These are phyloP conservation scores for Mnemiopsis leidyi DNA, from an alignment of 37 sponge, comb jelly and placozoan genomes.

Conservation along the genomic window DNA sequence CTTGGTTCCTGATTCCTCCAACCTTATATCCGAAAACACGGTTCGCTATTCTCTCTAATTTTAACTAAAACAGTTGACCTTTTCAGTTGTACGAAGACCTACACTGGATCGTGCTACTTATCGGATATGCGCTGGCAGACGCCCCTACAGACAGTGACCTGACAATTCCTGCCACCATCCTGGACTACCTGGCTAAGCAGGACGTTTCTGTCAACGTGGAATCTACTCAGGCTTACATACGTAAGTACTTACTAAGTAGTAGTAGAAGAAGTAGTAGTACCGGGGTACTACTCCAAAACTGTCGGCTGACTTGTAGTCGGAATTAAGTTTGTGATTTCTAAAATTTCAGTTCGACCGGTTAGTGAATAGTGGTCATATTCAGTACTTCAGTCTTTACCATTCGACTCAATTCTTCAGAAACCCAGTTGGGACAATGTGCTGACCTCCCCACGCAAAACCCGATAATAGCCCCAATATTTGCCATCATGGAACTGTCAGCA, in stretches of 20 bases:
- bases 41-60: too few relatives aligned
- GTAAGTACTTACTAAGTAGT: not conserved
- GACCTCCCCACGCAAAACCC: not conserved
- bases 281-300: too few relatives aligned
- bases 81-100: constrained; percentile 25
- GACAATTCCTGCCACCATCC: not conserved
- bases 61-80: too few relatives aligned
- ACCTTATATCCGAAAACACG: too few relatives aligned
- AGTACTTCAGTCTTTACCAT: too few relatives aligned
- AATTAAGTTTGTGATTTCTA: too few relatives aligned
- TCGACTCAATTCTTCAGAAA: too few relatives aligned
- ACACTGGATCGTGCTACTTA: constrained; percentile 29
- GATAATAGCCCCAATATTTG: not conserved
- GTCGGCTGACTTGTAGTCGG: too few relatives aligned
- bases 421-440: not conserved
- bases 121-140: constrained; percentile 6
- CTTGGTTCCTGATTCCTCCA: too few relatives aligned
- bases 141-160: constrained; percentile 29
- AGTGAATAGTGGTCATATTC: too few relatives aligned
- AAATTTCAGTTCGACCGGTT: too few relatives aligned
- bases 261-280: too few relatives aligned
- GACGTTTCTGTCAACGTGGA: not conserved
- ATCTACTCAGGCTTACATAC: not conserved
- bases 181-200: not conserved
- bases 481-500: not conserved